Evolutionary conservation across 1,140 invertebrate species (phyloP), one percentile per base, ranked within the genome.

Genomic region (Whitmania pigra): DNA sequence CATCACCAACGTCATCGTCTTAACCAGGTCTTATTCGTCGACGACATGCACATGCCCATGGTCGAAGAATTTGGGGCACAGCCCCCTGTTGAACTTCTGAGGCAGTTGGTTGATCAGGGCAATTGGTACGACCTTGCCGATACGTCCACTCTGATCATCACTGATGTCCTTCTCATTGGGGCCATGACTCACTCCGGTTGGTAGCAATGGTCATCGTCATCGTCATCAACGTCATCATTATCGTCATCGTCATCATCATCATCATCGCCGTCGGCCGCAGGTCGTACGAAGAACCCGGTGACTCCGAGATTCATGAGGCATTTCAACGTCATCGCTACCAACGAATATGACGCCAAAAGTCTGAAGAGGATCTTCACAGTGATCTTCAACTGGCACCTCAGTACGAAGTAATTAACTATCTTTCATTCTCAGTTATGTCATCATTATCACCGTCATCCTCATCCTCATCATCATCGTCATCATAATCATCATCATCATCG

Each of bases 61-160:
- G 87, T 88, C 72, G 81, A 82, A 73, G 78, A 86, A 9, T 94
- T 92, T 79, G 92, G 92, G 0, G 92, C 92, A 0, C 92, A 94
- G 81, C 92, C 93, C 0, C 90, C 93, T 0, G 91, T 96, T 67
- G 93, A 97, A 80, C 81, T 97, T 27, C 79, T 96, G 0, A 84
- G 93, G 20, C 93, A 95, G 82, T 90, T 89, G 86, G 84, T 94
- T 20, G 94, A 97, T 82, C 89, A 95, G 74, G 87, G 87, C 77
- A 88, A 89, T 75, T 96, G 93, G 93, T 83, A 94, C 79, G 92
- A 96, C 79, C 84, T 88, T n/a, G 93, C 92, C 79, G 91, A 93
- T 74, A 87, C 89, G 40, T 83, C 88, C 0, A 85, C 90, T 0
- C 88, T 95, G 79, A 90, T 90, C 80, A 83, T 97, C 20, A 88